Evolutionary conservation across 2,113 vertebrate genomes (phyloP), one percentile per base, ranked within the genome.

Genomic region (Solea senegalensis): DNA sequence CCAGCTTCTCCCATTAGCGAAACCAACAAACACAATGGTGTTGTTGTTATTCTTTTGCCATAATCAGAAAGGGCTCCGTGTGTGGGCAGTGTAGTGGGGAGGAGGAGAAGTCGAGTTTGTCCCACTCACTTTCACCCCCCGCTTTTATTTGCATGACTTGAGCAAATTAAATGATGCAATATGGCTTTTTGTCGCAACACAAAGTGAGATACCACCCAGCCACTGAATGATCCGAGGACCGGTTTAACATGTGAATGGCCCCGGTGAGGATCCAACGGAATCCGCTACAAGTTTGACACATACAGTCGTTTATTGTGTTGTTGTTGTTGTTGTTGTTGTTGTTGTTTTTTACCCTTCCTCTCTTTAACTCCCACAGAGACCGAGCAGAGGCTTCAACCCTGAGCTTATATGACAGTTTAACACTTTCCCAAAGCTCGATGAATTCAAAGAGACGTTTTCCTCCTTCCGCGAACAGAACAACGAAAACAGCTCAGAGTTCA

Each of bases 161-260:
- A 98, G 96, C 96, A 98, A 97, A 98, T 98, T 96, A 98, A 98
- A 98, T 98, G 95, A 98, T 97, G 96, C 97, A 98, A 98, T 98
- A 98, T 98, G 96, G 95, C 96, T 98, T 97, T 98, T 97, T 97
- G 95, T 97, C 95, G 95, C 94, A 95, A 95, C 95, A 96, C 95
- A 96, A 96, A 97, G 95, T 97, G 94, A 94, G 95, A 96, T 97
- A 96, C 97, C 97, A 98, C 96, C 97, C 96, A 97, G 95, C 95
- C 95, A 96, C 96, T 89, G 89, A 89, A 95, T 96, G 96, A 95
- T 95, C 94, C 94, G 93, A 94, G 95, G 94, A 94, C 92, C 93
- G 94, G 94, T 97, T 97, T 97, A 97, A 97, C 96, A 97, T 97
- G 95, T 96, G 94, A 99, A 98, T 95, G 94, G 57, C 57, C 72